Evolutionary conservation across 64 coral and sea anemone genomes (phyloP).

Genomic region (Anthopleura sola): DNA sequence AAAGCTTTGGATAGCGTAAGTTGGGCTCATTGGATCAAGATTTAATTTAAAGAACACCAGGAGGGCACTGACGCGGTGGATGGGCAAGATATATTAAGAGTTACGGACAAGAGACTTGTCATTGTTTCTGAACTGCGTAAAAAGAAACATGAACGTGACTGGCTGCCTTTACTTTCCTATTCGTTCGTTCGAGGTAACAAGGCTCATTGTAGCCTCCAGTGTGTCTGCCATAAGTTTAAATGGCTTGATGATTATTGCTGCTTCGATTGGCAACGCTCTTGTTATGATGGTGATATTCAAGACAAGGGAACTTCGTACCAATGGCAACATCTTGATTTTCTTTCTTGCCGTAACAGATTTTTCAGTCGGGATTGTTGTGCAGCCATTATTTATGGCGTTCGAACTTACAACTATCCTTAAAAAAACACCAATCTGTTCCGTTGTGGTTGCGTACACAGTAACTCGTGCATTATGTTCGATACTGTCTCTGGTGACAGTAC

Average conservation of each 20-base stretch:
- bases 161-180: constrained; percentile 17
- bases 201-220: neutral
- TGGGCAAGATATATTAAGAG: no score
- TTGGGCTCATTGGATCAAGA: no score
- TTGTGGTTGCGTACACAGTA: constrained; percentile 14
- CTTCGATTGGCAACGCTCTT: constrained; percentile 3
- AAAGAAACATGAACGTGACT: neutral
- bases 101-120: no score
- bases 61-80: no score
- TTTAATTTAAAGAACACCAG: no score
- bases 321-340: neutral
- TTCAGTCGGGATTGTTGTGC: constrained; percentile 12
- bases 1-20: no score
- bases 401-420: constrained; percentile 2
- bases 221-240: constrained; percentile 21
- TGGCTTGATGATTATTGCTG: neutral
- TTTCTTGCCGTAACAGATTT: constrained; percentile 26
- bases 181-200: neutral
- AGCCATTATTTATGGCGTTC: constrained; percentile 31
- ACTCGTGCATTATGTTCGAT: constrained; percentile 1
- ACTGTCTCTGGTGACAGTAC: constrained; percentile 13
- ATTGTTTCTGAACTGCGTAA: no score
- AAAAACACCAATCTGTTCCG: neutral
- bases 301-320: constrained; percentile 8
- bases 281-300: neutral